Percentiles rank a stretch among this genome's conserved stretches.
phyloP scores from a whole-genome alignment of 2,113 vertebrate species.

The Pseudorasbora parva region DNA sequence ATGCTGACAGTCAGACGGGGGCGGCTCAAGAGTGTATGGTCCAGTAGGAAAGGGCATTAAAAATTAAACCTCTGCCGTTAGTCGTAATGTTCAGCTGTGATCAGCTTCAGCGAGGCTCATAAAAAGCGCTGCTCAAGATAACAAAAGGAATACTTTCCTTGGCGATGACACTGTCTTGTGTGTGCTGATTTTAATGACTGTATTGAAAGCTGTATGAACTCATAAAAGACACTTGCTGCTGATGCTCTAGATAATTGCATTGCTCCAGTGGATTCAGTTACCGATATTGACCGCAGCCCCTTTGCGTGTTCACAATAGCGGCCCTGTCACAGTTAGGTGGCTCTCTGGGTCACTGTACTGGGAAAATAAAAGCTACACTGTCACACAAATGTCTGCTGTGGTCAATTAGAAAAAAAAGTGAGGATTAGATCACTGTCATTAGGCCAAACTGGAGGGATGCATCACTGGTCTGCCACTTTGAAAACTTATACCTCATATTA shows the following conservation, averaged over 20 bases:
- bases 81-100: slow-evolving; percentile 74
- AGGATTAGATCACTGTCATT: not conserved
- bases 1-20: slow-evolving; percentile 1
- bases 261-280: slow-evolving; percentile 10
- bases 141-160: not conserved
- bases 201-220: not conserved
- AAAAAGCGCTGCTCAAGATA: slow-evolving; percentile 50
- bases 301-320: not conserved
- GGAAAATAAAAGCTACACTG: not conserved
- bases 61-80: slow-evolving; percentile 72
- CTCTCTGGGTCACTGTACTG: not conserved
- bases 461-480: not conserved
- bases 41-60: slow-evolving; percentile 68
- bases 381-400: not conserved
- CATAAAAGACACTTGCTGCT: not conserved
- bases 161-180: not conserved
- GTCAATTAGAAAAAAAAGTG: not conserved
- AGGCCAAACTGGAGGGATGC: not conserved
- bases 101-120: slow-evolving; percentile 72
- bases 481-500: too few relatives aligned
- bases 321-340: not conserved
- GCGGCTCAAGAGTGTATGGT: slow-evolving; percentile 55
- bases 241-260: slow-evolving; percentile 20
- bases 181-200: slow-evolving; percentile 1
- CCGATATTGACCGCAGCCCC: not conserved